phyloP scores from a whole-genome alignment of 2,888 invertebrate genomes.

The Oasisia sp. region DNA sequence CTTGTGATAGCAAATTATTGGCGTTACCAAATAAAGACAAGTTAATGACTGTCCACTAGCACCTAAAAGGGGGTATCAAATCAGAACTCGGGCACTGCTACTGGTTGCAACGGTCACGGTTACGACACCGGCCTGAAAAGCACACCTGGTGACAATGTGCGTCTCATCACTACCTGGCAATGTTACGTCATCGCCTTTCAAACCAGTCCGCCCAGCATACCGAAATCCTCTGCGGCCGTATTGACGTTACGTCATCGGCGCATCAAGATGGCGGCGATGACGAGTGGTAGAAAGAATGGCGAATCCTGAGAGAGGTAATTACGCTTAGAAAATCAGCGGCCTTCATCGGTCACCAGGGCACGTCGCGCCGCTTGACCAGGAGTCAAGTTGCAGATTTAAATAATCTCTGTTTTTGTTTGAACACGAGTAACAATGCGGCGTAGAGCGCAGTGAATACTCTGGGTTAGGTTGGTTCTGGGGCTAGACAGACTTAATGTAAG shows the following conservation, averaged over 20 bases:
- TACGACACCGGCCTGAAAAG: neutral
- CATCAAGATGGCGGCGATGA: neutral
- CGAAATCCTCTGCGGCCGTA: neutral
- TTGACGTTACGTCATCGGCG: neutral
- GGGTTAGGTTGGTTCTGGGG: neutral
- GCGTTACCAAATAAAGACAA: neutral
- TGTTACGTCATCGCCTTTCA: constrained; percentile 1
- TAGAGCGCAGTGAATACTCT: neutral
- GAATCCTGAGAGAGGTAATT: neutral
- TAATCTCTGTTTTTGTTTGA: constrained; percentile 5
- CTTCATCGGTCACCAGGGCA: neutral
- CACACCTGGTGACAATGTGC: neutral
- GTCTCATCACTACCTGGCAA: neutral
- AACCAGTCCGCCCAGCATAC: neutral
- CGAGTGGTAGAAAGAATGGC: constrained; percentile 2
- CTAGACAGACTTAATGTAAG: neutral
- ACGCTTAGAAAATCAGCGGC: neutral
- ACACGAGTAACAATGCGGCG: neutral
- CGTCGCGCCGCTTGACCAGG: neutral
- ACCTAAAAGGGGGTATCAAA: neutral
- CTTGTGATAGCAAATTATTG: neutral
- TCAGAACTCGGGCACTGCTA: neutral
- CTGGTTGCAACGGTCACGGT: neutral
- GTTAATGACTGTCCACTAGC: neutral
- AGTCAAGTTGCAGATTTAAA: constrained; percentile 6